Percentiles rank a stretch among this genome's conserved stretches.
These are phyloP conservation scores for Laupala kohalensis DNA, from an alignment of 1,140 invertebrate genomes.

Conservation along the genomic window DNA sequence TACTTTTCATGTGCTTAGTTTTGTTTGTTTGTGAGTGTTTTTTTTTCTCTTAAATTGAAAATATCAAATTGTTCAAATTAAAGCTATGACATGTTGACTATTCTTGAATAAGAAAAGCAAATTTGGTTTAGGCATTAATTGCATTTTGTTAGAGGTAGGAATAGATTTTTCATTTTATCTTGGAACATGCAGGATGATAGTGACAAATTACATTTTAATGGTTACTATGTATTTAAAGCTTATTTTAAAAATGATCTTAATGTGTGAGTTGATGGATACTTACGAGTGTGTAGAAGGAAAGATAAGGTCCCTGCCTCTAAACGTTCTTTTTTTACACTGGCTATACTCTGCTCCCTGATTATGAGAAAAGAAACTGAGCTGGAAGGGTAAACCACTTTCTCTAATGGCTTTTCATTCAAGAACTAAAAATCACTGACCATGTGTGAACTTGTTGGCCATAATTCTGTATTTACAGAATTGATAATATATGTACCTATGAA, in stretches of 20 bases:
- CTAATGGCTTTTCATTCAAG: background rate
- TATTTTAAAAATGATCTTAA: too few species aligned
- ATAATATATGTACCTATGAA: background rate
- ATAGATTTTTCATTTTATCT: background rate
- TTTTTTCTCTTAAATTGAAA: too few species aligned
- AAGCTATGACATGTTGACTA: too few species aligned
- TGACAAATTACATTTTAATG: background rate
- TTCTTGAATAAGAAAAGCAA: too few species aligned
- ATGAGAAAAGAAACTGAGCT: constrained; percentile 5
- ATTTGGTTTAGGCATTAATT: background rate
- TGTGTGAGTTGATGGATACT: too few species aligned
- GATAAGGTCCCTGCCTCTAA: background rate
- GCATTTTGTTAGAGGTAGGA: constrained; percentile 4
- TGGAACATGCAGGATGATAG: background rate
- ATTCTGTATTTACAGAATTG: background rate
- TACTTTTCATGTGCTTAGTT: too few species aligned
- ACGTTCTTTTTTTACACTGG: background rate
- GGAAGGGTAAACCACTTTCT: background rate
- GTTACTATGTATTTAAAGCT: background rate
- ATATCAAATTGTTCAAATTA: too few species aligned
- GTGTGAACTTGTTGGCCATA: background rate
- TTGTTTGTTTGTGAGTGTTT: too few species aligned
- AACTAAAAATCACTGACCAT: background rate
- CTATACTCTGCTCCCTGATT: constrained; percentile 5
- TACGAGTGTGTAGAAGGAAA: background rate